These are phyloP conservation scores for Pasiphila rectangulata DNA, from an alignment of 2,888 invertebrate genomes.

Conservation along the genomic window DNA sequence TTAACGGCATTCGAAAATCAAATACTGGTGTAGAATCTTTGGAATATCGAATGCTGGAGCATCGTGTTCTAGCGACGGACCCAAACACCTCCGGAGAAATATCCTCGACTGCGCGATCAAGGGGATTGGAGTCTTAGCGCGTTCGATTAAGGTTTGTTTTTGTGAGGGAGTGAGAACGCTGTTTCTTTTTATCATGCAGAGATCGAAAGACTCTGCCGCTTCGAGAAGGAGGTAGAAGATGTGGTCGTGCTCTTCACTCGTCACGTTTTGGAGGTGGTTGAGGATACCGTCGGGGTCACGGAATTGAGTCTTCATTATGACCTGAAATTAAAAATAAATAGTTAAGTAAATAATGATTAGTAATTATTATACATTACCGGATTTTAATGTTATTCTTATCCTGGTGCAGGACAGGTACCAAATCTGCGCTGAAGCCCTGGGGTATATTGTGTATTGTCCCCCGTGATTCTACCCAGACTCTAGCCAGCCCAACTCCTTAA, in stretches of 20 bases:
- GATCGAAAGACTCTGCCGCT: conserved; percentile 88
- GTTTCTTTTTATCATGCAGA: conserved; percentile 89
- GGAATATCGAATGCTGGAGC: conserved; percentile 84
- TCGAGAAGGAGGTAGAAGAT: conserved; percentile 85
- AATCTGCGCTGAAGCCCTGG: too few relatives aligned
- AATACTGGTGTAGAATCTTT: conserved; percentile 83
- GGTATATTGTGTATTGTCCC: too few relatives aligned
- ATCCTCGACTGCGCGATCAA: conserved; percentile 84
- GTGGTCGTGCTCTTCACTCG: conserved; percentile 64
- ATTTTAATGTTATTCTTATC: too few relatives aligned
- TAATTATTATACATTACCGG: too few relatives aligned
- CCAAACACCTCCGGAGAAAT: conserved; percentile 80
- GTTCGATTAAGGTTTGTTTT: conserved; percentile 83
- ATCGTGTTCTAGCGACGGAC: conserved; percentile 78
- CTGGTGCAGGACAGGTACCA: too few relatives aligned
- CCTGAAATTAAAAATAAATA: conserved; percentile 59
- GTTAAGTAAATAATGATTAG: neutral
- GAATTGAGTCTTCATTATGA: conserved; percentile 91
- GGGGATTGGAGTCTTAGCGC: conserved; percentile 84
- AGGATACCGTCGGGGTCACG: conserved; percentile 91
- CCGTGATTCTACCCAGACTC: too few relatives aligned
- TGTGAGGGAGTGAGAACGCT: conserved; percentile 83
- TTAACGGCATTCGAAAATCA: conserved; percentile 84
- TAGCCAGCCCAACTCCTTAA: too few relatives aligned
- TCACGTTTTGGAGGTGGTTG: conserved; percentile 87